A percentile compares a stretch with the other conserved stretches of the same genome.
These are phyloP conservation scores for Mamestra brassicae DNA, from an alignment of 2,888 invertebrate genomes.

Conservation along the genomic window DNA sequence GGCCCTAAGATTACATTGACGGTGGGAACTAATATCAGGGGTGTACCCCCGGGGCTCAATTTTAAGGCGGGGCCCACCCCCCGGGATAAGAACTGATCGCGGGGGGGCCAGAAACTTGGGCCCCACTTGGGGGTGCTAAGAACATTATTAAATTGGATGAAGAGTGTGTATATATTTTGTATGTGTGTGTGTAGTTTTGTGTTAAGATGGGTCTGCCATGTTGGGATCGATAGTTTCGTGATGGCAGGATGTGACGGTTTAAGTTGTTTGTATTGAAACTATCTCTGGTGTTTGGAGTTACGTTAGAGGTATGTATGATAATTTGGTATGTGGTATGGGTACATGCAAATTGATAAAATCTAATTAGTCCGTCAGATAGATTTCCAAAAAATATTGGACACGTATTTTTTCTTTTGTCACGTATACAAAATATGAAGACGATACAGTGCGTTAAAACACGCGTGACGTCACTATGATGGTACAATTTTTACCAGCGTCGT, in stretches of 20 bases:
- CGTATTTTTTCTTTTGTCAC: too few relatives aligned
- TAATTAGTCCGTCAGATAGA: too few relatives aligned
- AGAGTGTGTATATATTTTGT: conserved; percentile 59
- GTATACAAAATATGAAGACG: too few relatives aligned
- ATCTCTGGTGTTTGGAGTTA: neutral
- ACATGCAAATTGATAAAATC: too few relatives aligned
- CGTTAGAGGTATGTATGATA: neutral
- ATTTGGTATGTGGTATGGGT: too few relatives aligned
- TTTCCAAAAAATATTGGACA: too few relatives aligned
- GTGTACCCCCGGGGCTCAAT: conserved; percentile 68
- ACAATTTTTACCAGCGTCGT: too few relatives aligned
- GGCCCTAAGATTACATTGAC: conserved; percentile 72
- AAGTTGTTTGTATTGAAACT: conserved; percentile 23
- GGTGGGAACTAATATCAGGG: conserved; percentile 75
- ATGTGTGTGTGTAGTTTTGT: conserved; percentile 54
- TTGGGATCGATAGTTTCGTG: conserved; percentile 51
- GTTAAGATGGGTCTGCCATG: conserved; percentile 53
- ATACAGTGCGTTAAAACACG: too few relatives aligned
- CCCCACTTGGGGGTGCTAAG: conserved; percentile 68
- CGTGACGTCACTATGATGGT: too few relatives aligned
- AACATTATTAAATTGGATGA: conserved; percentile 72
- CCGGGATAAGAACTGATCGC: conserved; percentile 65
- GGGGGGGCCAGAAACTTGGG: conserved; percentile 68
- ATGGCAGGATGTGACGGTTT: conserved; percentile 24
- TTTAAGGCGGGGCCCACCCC: conserved; percentile 72